A percentile compares a stretch with the other conserved stretches of the same genome.
Evolutionary conservation across 1,140 invertebrate genomes (phyloP).

Genomic region (Ditylenchus dipsaci): DNA sequence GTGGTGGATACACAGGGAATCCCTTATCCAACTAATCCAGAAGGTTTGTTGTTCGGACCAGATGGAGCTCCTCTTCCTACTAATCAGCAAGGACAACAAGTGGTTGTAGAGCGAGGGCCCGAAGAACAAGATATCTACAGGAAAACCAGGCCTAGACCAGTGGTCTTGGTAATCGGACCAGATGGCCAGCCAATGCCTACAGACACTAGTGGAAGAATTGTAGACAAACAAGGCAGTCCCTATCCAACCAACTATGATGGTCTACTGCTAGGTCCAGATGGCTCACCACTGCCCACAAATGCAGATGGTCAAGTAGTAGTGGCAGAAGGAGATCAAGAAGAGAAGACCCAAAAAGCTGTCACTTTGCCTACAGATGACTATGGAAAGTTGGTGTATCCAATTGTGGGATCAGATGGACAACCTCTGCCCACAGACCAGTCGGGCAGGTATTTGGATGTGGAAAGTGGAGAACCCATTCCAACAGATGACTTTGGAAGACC

Average conservation of each 20-base stretch:
- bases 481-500: conserved; percentile 35
- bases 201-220: conserved; percentile 21
- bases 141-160: background rate
- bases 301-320: background rate
- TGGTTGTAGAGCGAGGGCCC: conserved; percentile 9
- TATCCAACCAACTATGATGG: conserved; percentile 24
- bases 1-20: conserved; percentile 10
- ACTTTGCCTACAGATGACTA: conserved; percentile 43
- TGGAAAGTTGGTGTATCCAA: conserved; percentile 42
- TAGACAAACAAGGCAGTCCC: conserved; percentile 20
- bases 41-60: conserved; percentile 22
- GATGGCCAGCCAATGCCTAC: conserved; percentile 37
- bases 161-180: conserved; percentile 24
- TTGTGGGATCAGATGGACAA: conserved; percentile 42
- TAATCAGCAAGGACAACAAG: conserved; percentile 11
- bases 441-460: conserved; percentile 19
- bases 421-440: conserved; percentile 41
- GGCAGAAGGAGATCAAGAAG: background rate
- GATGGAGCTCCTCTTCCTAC: conserved; percentile 38
- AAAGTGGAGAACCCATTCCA: conserved; percentile 32
- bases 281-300: conserved; percentile 29
- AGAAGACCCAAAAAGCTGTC: background rate
- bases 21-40: conserved; percentile 8
- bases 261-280: conserved; percentile 38
- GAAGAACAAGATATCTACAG: conserved; percentile 32